These are phyloP conservation scores for Philereme transversata DNA, from an alignment of 2,888 invertebrate species.

Conservation along the genomic window DNA sequence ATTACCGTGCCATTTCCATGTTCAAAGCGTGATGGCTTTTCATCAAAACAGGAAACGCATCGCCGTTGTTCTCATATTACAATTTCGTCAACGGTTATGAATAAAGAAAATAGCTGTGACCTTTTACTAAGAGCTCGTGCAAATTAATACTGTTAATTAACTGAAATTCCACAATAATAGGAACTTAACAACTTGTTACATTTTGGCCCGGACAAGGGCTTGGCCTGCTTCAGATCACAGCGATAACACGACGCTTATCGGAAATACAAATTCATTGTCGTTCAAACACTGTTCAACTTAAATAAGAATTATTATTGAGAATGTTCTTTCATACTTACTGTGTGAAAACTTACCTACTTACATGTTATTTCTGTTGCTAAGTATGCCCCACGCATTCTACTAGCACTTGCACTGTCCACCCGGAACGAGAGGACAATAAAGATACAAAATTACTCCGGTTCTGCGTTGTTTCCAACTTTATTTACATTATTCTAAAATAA, in stretches of 20 bases:
- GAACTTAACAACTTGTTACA: conserved; percentile 31
- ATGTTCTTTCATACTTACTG: conserved; percentile 35
- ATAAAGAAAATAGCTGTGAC: conserved; percentile 40
- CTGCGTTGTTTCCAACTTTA: conserved; percentile 38
- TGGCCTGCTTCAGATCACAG: conserved; percentile 47
- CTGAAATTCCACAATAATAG: conserved; percentile 26
- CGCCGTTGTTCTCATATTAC: conserved; percentile 53
- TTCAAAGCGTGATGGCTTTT: conserved; percentile 59
- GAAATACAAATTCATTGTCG: conserved; percentile 67
- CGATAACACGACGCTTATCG: conserved; percentile 63
- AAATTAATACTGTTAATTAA: conserved; percentile 27
- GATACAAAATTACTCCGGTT: conserved; percentile 39
- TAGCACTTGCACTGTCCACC: conserved; percentile 29
- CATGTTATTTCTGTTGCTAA: conserved; percentile 32
- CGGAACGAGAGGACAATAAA: conserved; percentile 39
- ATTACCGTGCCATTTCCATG: conserved; percentile 65
- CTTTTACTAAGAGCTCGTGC: conserved; percentile 24
- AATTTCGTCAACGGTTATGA: conserved; percentile 50
- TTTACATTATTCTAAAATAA: conserved; percentile 40
- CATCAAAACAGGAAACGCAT: conserved; percentile 52
- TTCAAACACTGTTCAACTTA: conserved; percentile 48
- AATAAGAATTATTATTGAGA: conserved; percentile 13
- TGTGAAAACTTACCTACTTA: conserved; percentile 22
- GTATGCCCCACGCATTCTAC: conserved; percentile 30
- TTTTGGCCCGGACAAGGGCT: conserved; percentile 45